These are phyloP conservation scores for Trichacis sp. DNA, from an alignment of 2,888 invertebrate species.

Conservation along the genomic window DNA sequence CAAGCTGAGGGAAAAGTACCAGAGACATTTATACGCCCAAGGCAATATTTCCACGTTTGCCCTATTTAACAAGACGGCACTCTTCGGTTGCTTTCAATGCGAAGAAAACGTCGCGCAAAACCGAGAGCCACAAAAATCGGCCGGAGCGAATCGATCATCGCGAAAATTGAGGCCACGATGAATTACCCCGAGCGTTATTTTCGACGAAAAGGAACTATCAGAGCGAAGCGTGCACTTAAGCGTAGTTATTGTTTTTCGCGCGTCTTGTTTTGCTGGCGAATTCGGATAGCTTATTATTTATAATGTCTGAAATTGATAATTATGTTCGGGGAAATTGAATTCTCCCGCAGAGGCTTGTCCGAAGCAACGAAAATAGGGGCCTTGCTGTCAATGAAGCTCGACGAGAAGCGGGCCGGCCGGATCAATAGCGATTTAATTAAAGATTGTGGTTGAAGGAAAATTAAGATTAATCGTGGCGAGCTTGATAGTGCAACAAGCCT, in stretches of 20 bases:
- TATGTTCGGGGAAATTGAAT: constrained; percentile 52
- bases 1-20: not conserved
- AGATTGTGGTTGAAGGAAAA: constrained; percentile 65
- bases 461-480: constrained; percentile 64
- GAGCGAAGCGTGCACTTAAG: constrained; percentile 31
- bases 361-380: not conserved
- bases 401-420: constrained; percentile 34
- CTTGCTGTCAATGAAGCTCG: constrained; percentile 9
- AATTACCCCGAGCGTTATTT: constrained; percentile 25
- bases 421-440: constrained; percentile 68
- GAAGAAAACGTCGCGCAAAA: not conserved
- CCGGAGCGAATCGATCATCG: not conserved
- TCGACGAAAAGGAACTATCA: constrained; percentile 20
- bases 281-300: constrained; percentile 32
- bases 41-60: not conserved
- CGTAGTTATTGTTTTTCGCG: constrained; percentile 26
- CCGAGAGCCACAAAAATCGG: not conserved
- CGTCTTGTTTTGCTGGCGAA: constrained; percentile 1
- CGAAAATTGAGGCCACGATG: constrained; percentile 21
- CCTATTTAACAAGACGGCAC: too few species aligned
- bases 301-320: constrained; percentile 57
- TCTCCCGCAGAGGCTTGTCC: constrained; percentile 21
- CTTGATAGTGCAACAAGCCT: constrained; percentile 12
- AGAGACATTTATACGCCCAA: not conserved
- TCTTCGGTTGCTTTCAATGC: too few species aligned